Evolutionary conservation across 1,140 invertebrate genomes (phyloP), one percentile per base, ranked within the genome.

Genomic region (Phocides pigmalion): DNA sequence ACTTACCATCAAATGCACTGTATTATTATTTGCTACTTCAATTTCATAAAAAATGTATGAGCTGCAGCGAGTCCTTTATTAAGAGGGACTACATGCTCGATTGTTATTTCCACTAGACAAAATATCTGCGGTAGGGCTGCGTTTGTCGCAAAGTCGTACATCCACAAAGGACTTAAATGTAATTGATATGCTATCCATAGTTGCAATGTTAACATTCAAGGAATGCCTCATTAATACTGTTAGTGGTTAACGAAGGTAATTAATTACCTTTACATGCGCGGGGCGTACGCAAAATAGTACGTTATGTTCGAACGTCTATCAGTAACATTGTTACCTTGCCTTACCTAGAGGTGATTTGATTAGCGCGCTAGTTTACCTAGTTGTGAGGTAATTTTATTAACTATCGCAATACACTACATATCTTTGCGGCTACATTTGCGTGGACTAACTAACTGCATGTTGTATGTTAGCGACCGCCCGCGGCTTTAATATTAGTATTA

Each of bases 241-340:
- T 75, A 70, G 65, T 68, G 63, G 56, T 65, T 74, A 79, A 75
- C 74, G 64, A 76, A 77, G 66, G 44, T 70, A 74, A 79, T 79
- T 76, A 77, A 74, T 71, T 74, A 72, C 51, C 66, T 77, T 70
- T 64, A 67, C 74, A 77, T 74, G 67, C 70, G 61, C 53, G 58
- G 67, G 63, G 66, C 50, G 70, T 75, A 72, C 75, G 66, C 63
- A 54, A 74, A 75, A 80, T 71, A 67, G 64, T 70, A 32, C 64
- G 25, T 50, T 68, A 66, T 59, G 56, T 73, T 56, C 17, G 46
- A 20, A 41, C 47, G 12, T 63, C 32, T 58, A 68, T 71, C 63
- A 53, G 68, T 79, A 74, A 74, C 63, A 54, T 62, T 54, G 68
- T 74, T 47, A 59, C 41, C 19, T 8, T 41, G 12, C 9, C 25